These are phyloP conservation scores for Odontomyia ornata DNA, from an alignment of 2,888 invertebrate genomes.

Conservation along the genomic window DNA sequence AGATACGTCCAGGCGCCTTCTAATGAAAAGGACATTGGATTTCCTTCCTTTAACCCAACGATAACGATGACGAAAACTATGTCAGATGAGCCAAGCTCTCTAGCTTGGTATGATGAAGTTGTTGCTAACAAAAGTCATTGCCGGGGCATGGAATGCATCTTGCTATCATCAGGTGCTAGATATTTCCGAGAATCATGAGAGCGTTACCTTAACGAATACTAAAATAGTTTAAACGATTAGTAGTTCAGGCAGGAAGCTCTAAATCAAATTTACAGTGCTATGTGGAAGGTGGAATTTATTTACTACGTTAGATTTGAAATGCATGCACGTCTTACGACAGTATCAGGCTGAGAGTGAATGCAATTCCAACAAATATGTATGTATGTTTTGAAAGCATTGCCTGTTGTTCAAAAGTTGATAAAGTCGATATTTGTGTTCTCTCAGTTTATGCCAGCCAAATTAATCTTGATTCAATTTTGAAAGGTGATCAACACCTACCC, in stretches of 20 bases:
- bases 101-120: not conserved
- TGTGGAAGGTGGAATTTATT: not conserved
- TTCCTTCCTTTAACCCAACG: not conserved
- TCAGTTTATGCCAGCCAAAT: too few relatives aligned
- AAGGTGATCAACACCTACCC: too few relatives aligned
- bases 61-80: not conserved
- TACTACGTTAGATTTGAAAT: not conserved
- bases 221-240: not conserved
- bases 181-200: not conserved
- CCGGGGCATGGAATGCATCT: not conserved
- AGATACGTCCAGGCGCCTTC: not conserved
- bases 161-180: not conserved
- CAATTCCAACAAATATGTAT: too few relatives aligned
- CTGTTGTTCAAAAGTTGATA: too few relatives aligned
- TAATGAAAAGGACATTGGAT: not conserved
- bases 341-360: too few relatives aligned
- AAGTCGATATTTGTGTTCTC: too few relatives aligned
- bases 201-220: not conserved
- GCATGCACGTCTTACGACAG: too few relatives aligned
- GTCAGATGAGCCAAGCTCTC: not conserved
- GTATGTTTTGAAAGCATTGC: too few relatives aligned
- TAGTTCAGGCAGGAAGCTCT: not conserved
- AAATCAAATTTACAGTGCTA: slow-evolving; percentile 2
- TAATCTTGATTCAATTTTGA: too few relatives aligned
- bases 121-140: slow-evolving; percentile 2